A percentile compares a stretch with the other conserved stretches of the same genome.
Evolutionary conservation across 2,888 invertebrate species (phyloP).

Genomic region (Stramonita haemastoma): DNA sequence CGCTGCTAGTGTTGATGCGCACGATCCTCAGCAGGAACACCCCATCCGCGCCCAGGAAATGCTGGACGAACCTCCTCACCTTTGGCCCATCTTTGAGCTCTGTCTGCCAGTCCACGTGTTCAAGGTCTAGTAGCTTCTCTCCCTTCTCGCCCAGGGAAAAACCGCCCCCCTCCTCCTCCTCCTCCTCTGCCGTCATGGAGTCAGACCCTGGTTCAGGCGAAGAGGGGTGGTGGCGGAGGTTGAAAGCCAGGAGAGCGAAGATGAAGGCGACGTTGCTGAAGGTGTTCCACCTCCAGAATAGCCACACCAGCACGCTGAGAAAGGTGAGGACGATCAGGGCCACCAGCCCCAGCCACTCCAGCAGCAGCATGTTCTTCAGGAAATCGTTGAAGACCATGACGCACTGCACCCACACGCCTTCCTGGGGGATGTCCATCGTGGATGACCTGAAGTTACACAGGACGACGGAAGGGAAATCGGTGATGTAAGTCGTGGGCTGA

Average conservation of each 20-base stretch:
- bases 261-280: neutral
- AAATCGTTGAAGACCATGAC: conserved; percentile 17
- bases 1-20: neutral
- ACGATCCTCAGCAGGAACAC: conserved; percentile 4
- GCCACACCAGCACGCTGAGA: neutral
- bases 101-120: neutral
- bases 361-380: conserved; percentile 17
- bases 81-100: neutral
- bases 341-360: conserved; percentile 14
- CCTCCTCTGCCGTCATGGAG: too few relatives aligned
- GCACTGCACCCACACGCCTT: conserved; percentile 25
- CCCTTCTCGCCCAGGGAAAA: neutral
- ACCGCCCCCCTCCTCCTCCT: neutral
- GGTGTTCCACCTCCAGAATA: neutral
- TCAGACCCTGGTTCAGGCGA: neutral
- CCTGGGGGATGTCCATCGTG: neutral
- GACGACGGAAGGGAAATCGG: conserved; percentile 8
- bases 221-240: neutral
- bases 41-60: conserved; percentile 3
- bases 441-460: conserved; percentile 23
- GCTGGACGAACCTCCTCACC: neutral
- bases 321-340: neutral
- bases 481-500: neutral
- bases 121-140: neutral
- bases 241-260: neutral